Base-by-base conservation (phyloP, 2,888 invertebrate genomes). In the Darwinula stevensoni region DNA sequence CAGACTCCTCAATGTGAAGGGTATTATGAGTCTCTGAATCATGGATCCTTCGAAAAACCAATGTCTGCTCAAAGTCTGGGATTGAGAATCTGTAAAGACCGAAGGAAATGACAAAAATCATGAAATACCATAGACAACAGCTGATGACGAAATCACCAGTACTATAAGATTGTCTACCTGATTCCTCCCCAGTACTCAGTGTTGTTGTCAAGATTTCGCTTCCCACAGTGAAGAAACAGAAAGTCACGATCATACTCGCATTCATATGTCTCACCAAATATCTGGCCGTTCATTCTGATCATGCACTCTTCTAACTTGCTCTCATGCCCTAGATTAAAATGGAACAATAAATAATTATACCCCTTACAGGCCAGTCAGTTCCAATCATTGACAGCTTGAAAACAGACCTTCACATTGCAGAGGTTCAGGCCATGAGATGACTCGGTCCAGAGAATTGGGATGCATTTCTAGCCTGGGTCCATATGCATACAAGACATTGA, bases 371-470 rank as follows among this genome's bases (percentile, higher is more conserved):
- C n/a, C n/a, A n/a, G n/a, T n/a, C n/a, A n/a, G n/a, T n/a, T n/a
- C n/a, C n/a, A n/a, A n/a, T n/a, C n/a, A n/a, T n/a, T n/a, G n/a
- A n/a, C n/a, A n/a, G n/a, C n/a, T n/a, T n/a, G n/a, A n/a, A n/a
- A n/a, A 29, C 35, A 39, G 35, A 40, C 57, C 58, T 17, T 45
- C 42, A 43, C 62, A 62, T 40, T 64, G 80, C 30, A 84, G 52
- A 0, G 86, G 86, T 48, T 88, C 86, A 0, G 86, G 78, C 80
- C 86, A 91, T 0, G 78, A 76, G 68, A 82, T 76, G 41, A 88
- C 71, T 36, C 78, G 58, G 0, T 75, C 67, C 34, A 82, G 53
- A 1, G 80, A 73, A 44, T 76, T 76, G 31, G 75, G 75, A 49
- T 84, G 80, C 44, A 73, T 74, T 47, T 86, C 82, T 38, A 78